Evolutionary conservation across 2,797 vertebrate genomes (phyloP), one percentile per base, ranked within the genome.

Genomic region (Sciaenops ocellatus): DNA sequence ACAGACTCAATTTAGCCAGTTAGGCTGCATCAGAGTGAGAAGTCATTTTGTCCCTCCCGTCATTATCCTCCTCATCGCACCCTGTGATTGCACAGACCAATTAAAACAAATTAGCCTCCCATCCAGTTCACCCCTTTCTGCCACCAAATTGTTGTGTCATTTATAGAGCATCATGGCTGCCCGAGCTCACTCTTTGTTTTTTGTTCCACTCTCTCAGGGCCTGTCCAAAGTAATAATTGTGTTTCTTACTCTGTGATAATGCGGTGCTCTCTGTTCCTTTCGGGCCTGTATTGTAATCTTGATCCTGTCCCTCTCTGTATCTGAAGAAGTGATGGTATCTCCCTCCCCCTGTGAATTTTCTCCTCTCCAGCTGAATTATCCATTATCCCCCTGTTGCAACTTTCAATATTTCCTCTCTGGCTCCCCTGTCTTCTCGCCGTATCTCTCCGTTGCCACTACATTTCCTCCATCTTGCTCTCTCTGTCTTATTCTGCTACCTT

Each of bases 171-270:
- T 80, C 84, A 66, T 30, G 47, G 66, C 88, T 70, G 82, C 78
- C 79, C n/a, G 0, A 41, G 61, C 69, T 86, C 82, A 76, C 24
- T 80, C 77, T 82, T 80, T 85, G 79, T 90, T 91, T 87, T 82
- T 64, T 71, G 69, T 71, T 78, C 52, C n/a, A 4, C 69, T 82
- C 83, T 88, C 86, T 74, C 80, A 48, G 82, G 78, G 82, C 50
- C 80, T 85, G 87, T 89, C 74, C 55, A 86, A 85, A 88, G 89
- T 89, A 92, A 91, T 93, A 91, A 91, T 91, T 89, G 91, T 90
- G 86, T 90, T 91, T 83, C 86, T 90, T 65, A 71, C 84, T 60
- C 82, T 79, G 88, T 79, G 90, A 91, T 92, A 90, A 91, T 90
- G 86, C 47, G 46, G n/a, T 42, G 54, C 85, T 84, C 83, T 78